Base-by-base conservation (phyloP, 2,797 vertebrate species). In the Coregonus suidteri region DNA sequence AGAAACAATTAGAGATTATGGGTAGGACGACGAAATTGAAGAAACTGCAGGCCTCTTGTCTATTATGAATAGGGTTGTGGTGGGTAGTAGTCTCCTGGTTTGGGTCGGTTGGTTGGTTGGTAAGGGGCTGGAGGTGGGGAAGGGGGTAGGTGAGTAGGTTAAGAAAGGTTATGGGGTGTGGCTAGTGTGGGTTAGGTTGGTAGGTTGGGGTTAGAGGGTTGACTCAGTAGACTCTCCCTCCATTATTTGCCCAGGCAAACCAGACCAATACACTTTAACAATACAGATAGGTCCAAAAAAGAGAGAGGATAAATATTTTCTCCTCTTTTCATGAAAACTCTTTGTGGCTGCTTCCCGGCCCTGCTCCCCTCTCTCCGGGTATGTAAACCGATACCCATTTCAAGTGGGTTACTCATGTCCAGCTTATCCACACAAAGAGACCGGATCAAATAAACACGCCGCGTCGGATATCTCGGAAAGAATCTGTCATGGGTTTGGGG, bases 401-500 rank as follows among this genome's bases (percentile, higher is more conserved):
- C 92, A 91, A 99, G 96, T 96, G 96, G 95, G 96, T 97, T 98
- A 96, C 96, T 98, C 97, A 95, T 98, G 97, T 98, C 97, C 97
- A 99, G 97, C 96, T 97, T 96, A 97, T 98, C 96, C 96, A 98
- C 96, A 97, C 96, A 94, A 96, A 97, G 96, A 97, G 96, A 96
- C 95, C 93, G 97, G 97, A 97, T 99, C 99, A 98, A 98, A 98
- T 99, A 99, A 99, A 99, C 98, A 99, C 91, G 93, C 94, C 95
- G 97, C 96, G 96, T 98, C 95, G 94, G 97, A 97, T 99, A 99
- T 99, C 98, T 99, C 96, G 96, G 97, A 98, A 99, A 97, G 97
- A 98, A 99, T 99, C 98, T 99, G 98, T 99, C 98, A 98, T 97
- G 97, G 96, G 96, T 99, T 99, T 98, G 96, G 90, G 95, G 96